Conservation (phyloP, 2,113 vertebrate genomes). For the Oophaga pumilio region DNA sequence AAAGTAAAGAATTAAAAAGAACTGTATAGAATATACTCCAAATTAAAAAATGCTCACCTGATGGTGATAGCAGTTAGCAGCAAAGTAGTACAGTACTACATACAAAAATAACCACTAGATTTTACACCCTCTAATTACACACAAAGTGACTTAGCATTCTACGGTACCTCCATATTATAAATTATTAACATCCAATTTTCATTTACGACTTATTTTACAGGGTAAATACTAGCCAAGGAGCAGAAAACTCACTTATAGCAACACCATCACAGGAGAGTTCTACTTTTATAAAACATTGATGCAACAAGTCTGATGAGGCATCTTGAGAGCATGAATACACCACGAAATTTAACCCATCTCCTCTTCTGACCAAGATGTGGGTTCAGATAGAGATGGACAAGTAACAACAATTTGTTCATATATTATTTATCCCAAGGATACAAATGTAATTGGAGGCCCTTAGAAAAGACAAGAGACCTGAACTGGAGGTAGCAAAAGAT, state of each 20-base stretch:
- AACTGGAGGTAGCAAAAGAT: not conserved
- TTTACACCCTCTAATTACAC: too few relatives aligned
- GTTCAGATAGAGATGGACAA: not conserved
- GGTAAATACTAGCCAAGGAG: not conserved
- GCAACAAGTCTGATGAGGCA: not conserved
- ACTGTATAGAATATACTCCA: too few relatives aligned
- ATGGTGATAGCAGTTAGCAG: too few relatives aligned
- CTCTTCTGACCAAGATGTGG: conserved; percentile 4
- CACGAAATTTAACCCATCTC: conserved; percentile 10
- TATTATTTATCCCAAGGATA: conserved; percentile 36
- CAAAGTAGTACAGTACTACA: too few relatives aligned
- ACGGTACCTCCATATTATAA: not conserved
- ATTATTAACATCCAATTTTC: not conserved
- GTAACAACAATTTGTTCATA: conserved; percentile 32
- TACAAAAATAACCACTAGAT: too few relatives aligned
- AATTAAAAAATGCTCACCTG: too few relatives aligned
- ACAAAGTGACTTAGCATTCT: too few relatives aligned
- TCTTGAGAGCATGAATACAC: not conserved
- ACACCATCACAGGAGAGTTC: not conserved
- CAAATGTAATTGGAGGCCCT: not conserved
- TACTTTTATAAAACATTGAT: conserved; percentile 15
- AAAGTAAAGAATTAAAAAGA: too few relatives aligned
- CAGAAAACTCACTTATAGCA: not conserved
- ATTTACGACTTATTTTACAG: not conserved
- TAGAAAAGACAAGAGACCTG: conserved; percentile 9